Evolutionary conservation across 2,797 vertebrate species (phyloP).

Genomic region (Pseudochirops corinnae): DNA sequence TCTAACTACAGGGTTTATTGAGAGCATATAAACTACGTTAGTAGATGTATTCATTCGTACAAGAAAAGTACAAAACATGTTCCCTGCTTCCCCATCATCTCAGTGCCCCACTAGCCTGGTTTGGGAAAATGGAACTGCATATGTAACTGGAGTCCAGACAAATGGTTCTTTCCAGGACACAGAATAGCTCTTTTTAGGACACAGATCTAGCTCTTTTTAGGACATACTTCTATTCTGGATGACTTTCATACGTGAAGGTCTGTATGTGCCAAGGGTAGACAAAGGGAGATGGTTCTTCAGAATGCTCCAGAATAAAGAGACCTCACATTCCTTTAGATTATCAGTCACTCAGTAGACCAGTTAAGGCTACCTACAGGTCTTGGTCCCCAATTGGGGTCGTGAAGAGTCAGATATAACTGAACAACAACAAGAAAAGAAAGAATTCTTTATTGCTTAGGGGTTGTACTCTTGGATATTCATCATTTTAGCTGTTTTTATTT

Average conservation of each 20-base stretch:
- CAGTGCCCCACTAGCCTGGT: neutral
- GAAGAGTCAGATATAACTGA: neutral
- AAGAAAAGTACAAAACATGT: neutral
- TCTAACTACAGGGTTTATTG: neutral
- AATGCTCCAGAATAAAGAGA: neutral
- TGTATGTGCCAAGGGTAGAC: neutral
- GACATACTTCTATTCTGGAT: neutral
- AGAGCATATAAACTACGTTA: neutral
- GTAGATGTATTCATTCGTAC: neutral
- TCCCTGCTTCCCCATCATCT: neutral
- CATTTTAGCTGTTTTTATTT: neutral
- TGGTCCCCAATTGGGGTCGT: neutral
- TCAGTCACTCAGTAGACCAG: neutral
- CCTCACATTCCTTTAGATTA: neutral
- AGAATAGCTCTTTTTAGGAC: neutral
- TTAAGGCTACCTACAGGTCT: neutral
- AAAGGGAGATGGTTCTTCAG: neutral
- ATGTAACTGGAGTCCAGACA: neutral
- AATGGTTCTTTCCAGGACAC: neutral
- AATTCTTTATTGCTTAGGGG: neutral
- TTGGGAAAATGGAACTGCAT: neutral
- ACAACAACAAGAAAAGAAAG: neutral
- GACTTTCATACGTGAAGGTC: neutral
- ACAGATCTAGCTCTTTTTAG: neutral
- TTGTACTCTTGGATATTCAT: neutral